phyloP scores from a whole-genome alignment of 2,888 invertebrate genomes.

The Parnassius orleans region DNA sequence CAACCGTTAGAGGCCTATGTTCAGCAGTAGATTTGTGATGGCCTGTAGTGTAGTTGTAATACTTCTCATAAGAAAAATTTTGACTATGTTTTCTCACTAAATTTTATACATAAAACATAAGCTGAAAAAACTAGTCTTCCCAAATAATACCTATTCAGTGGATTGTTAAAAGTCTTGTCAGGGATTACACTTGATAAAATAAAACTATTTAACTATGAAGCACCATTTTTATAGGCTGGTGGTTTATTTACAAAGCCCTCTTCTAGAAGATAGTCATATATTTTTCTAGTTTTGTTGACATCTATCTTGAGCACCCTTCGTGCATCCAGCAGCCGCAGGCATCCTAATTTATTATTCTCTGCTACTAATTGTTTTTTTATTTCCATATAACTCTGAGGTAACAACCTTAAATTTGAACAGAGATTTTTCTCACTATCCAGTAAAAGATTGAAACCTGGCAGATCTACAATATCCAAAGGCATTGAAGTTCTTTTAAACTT shows the following conservation, averaged over 20 bases:
- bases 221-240: constrained; percentile 8
- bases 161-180: too few species aligned
- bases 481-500: constrained; percentile 63
- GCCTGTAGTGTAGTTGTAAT: too few species aligned
- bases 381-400: constrained; percentile 89
- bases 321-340: constrained; percentile 89
- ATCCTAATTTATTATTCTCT: constrained; percentile 89
- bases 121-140: too few species aligned
- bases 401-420: constrained; percentile 87
- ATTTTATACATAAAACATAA: too few species aligned
- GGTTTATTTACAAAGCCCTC: constrained; percentile 87
- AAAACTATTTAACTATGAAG: not conserved
- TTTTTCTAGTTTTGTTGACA: constrained; percentile 94
- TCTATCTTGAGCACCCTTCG: constrained; percentile 93
- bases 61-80: too few species aligned
- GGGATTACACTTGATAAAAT: not conserved
- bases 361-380: constrained; percentile 87
- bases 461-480: constrained; percentile 83
- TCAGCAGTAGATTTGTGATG: too few species aligned
- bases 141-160: too few species aligned
- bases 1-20: too few species aligned
- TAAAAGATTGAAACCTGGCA: constrained; percentile 90
- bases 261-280: constrained; percentile 88
- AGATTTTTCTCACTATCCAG: constrained; percentile 86
- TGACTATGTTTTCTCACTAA: too few species aligned